Conservation (phyloP, 2,888 invertebrate species). For the Drosophila histrio region DNA sequence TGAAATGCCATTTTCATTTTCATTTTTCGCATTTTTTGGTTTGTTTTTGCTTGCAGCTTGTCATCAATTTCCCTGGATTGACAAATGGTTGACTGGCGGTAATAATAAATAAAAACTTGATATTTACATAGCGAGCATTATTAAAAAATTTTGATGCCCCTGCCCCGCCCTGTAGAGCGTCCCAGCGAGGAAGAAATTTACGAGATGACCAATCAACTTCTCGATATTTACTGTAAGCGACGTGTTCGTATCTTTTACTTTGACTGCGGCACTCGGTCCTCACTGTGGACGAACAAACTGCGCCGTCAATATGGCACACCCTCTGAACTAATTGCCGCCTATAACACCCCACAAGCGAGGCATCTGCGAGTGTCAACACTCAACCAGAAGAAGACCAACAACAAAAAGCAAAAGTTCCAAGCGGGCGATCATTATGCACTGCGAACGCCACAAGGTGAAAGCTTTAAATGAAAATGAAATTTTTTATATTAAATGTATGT, state of each 20-base stretch:
- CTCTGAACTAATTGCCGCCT: constrained; percentile 80
- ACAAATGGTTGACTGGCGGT: constrained; percentile 72
- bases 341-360: constrained; percentile 68
- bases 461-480: background rate
- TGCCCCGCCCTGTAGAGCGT: constrained; percentile 52
- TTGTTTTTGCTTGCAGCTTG: constrained; percentile 69
- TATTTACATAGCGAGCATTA: constrained; percentile 65
- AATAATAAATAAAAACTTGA: constrained; percentile 71
- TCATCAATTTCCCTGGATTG: constrained; percentile 81
- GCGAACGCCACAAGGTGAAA: constrained; percentile 79
- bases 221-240: constrained; percentile 78
- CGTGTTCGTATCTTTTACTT: constrained; percentile 80
- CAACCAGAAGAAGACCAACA: constrained; percentile 35
- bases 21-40: constrained; percentile 31
- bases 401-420: constrained; percentile 62
- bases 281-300: constrained; percentile 80
- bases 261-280: constrained; percentile 77
- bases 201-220: constrained; percentile 79
- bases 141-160: constrained; percentile 66
- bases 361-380: constrained; percentile 69
- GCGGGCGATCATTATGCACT: constrained; percentile 82
- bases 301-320: constrained; percentile 74
- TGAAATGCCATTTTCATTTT: constrained; percentile 64
- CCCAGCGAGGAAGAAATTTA: constrained; percentile 81
- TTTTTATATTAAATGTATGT: background rate